These are phyloP conservation scores for Drosophila falleni DNA, from an alignment of 2,888 invertebrate species.

Conservation along the genomic window DNA sequence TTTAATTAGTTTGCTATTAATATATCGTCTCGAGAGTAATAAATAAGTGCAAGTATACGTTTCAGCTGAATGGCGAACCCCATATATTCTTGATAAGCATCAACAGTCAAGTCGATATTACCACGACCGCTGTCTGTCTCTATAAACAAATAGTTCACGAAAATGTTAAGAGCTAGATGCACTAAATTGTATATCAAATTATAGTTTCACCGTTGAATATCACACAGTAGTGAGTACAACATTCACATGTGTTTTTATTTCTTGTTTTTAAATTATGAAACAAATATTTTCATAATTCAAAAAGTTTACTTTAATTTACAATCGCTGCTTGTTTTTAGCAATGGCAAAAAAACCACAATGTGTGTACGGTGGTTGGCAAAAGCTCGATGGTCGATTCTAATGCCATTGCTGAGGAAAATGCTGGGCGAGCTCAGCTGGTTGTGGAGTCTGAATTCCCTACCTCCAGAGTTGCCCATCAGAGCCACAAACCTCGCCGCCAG, in stretches of 20 bases:
- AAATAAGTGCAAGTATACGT: too few species aligned
- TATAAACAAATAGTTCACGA: too few species aligned
- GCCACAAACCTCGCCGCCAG: conserved; percentile 54
- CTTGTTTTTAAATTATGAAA: conserved; percentile 10
- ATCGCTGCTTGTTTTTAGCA: conserved; percentile 17
- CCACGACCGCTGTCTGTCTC: too few species aligned
- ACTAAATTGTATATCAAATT: too few species aligned
- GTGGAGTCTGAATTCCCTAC: conserved; percentile 13
- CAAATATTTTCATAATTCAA: conserved; percentile 24
- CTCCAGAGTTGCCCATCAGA: conserved; percentile 29
- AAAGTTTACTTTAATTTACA: conserved; percentile 47
- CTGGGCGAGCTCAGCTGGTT: conserved; percentile 17
- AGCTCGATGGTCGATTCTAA: conserved; percentile 11
- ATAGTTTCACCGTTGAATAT: too few species aligned
- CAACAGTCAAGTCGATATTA: too few species aligned
- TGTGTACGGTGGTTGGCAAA: conserved; percentile 34
- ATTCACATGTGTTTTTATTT: not conserved
- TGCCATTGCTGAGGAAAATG: conserved; percentile 10
- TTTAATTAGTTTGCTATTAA: too few species aligned
- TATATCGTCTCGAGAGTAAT: too few species aligned
- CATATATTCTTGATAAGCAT: too few species aligned
- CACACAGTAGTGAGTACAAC: too few species aligned
- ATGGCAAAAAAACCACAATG: conserved; percentile 48
- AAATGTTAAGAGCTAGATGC: too few species aligned
- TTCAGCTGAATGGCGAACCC: too few species aligned